Evolutionary conservation across 2,888 invertebrate genomes (phyloP).

Genomic region (Eulithis testata): DNA sequence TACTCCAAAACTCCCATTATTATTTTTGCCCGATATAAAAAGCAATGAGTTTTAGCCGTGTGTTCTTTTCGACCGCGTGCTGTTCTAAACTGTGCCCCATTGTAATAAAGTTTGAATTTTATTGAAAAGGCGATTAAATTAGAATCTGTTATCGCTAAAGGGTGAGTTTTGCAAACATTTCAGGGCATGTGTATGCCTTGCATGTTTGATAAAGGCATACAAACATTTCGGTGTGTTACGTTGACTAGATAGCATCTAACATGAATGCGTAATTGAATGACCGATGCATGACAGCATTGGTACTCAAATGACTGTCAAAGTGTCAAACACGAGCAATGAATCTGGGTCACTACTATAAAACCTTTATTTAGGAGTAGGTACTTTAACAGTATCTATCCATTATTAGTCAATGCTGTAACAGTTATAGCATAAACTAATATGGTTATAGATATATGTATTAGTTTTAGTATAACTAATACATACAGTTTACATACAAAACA

Average conservation of each 20-base stretch:
- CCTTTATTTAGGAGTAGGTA: too few species aligned
- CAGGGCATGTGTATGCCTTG: constrained; percentile 41
- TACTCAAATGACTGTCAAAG: too few species aligned
- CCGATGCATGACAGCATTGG: background rate
- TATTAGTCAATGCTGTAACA: too few species aligned
- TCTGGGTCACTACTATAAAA: too few species aligned
- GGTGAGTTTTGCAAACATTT: constrained; percentile 50
- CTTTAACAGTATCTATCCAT: too few species aligned
- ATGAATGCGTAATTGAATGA: constrained; percentile 14
- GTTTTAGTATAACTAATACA: too few species aligned
- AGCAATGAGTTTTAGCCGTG: constrained; percentile 56
- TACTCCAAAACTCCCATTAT: constrained; percentile 63
- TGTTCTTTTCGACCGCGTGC: constrained; percentile 33
- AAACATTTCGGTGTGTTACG: constrained; percentile 11
- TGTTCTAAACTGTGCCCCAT: constrained; percentile 43
- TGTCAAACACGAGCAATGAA: too few species aligned
- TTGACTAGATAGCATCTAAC: background rate
- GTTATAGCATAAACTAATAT: too few species aligned
- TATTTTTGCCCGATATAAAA: constrained; percentile 67
- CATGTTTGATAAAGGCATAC: constrained; percentile 44
- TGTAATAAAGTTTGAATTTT: constrained; percentile 52
- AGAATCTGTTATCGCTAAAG: constrained; percentile 49
- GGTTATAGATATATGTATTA: too few species aligned
- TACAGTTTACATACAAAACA: too few species aligned
- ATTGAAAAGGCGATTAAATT: constrained; percentile 44